Percentiles rank a stretch among this genome's conserved stretches.
These are phyloP conservation scores for Melitaea cinxia DNA, from an alignment of 1,140 invertebrate genomes.

Conservation along the genomic window DNA sequence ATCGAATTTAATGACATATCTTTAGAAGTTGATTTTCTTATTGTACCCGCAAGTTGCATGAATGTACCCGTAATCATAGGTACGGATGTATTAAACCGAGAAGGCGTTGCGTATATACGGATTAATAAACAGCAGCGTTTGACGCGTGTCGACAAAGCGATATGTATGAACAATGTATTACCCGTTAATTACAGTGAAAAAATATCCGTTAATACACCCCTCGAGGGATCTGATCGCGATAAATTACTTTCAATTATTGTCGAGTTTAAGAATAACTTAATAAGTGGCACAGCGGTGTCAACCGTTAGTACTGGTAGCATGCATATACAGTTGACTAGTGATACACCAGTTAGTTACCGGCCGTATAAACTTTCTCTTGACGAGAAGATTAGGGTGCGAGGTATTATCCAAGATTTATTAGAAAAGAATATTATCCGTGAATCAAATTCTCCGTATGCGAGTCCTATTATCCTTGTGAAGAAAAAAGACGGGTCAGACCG, in stretches of 20 bases:
- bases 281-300: neutral
- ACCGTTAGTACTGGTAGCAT: slow-evolving; percentile 2
- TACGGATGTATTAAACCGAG: slow-evolving; percentile 39
- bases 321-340: neutral
- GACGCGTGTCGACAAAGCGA: neutral
- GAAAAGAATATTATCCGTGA: slow-evolving; percentile 3
- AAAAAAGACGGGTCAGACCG: slow-evolving; percentile 14
- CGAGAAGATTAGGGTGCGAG: neutral
- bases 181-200: slow-evolving; percentile 1
- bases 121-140: neutral
- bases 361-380: neutral
- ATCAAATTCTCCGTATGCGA: slow-evolving; percentile 15
- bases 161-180: too few species aligned
- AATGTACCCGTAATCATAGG: slow-evolving; percentile 40
- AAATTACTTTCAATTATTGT: neutral
- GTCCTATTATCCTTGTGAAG: slow-evolving; percentile 17
- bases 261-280: neutral
- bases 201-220: slow-evolving; percentile 8
- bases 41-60: slow-evolving; percentile 30
- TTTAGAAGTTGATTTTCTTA: slow-evolving; percentile 39
- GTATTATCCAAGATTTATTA: slow-evolving; percentile 9
- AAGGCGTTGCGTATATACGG: slow-evolving; percentile 24
- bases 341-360: neutral
- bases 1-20: slow-evolving; percentile 38
- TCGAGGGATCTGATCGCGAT: neutral